phyloP scores from a whole-genome alignment of 1,140 invertebrate genomes.

The Camponotus vicinus region DNA sequence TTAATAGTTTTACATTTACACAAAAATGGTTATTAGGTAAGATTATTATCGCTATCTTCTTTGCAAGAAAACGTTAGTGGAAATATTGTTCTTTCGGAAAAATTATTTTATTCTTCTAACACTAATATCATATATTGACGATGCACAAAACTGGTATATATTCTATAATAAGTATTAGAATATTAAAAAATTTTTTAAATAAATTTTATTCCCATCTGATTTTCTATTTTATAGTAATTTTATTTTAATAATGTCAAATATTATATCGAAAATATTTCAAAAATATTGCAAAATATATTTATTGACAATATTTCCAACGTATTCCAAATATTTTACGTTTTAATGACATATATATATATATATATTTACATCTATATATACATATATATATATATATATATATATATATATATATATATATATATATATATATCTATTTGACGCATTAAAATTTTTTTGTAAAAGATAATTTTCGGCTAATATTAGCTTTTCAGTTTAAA shows the following conservation, averaged over 20 bases:
- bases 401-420: too few species aligned
- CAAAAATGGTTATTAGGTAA: neutral
- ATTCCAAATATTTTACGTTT: too few species aligned
- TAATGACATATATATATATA: too few species aligned
- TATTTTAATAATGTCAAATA: neutral
- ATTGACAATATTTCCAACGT: too few species aligned
- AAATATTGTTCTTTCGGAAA: neutral
- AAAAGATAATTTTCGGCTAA: too few species aligned
- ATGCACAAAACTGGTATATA: neutral
- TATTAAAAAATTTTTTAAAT: neutral
- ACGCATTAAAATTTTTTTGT: too few species aligned
- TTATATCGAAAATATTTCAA: too few species aligned
- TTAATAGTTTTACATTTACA: neutral
- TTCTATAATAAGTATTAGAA: neutral
- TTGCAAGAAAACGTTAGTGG: neutral
- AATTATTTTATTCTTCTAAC: neutral
- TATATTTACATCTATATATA: too few species aligned
- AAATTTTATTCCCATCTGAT: neutral
- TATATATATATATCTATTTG: too few species aligned
- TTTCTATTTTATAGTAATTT: neutral
- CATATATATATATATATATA: too few species aligned
- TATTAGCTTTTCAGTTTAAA: too few species aligned
- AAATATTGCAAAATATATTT: too few species aligned
- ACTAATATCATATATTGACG: neutral
- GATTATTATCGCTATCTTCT: slow-evolving; percentile 21